A percentile compares a stretch with the other conserved stretches of the same genome.
phyloP scores from a whole-genome alignment of 2,797 vertebrate genomes.

The Chromis chromis region DNA sequence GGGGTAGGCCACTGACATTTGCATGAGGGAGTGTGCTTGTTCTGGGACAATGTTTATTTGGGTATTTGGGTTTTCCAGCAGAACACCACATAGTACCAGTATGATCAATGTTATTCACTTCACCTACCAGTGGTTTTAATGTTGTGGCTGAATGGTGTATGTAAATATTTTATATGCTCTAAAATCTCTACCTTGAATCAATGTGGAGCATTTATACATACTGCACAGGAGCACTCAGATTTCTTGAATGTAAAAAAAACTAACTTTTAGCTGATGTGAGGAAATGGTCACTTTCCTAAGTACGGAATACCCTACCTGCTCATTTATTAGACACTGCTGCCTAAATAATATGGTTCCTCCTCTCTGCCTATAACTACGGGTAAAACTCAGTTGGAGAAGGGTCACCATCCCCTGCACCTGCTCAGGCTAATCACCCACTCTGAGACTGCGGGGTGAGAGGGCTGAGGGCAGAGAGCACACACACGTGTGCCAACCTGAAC shows the following conservation, averaged over 20 bases:
- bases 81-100: too few relatives aligned
- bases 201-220: neutral
- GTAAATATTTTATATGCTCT: too few relatives aligned
- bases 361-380: constrained; percentile 7
- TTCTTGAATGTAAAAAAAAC: neutral
- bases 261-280: neutral
- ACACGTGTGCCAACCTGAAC: constrained; percentile 32
- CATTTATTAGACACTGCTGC: constrained; percentile 30
- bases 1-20: too few relatives aligned
- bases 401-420: constrained; percentile 58
- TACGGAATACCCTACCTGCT: neutral
- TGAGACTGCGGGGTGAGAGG: constrained; percentile 62
- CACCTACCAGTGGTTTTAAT: too few relatives aligned
- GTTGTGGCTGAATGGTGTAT: too few relatives aligned
- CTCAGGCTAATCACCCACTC: constrained; percentile 70
- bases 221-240: neutral
- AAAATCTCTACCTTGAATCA: too few relatives aligned
- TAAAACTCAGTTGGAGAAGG: constrained; percentile 39
- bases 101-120: too few relatives aligned
- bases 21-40: too few relatives aligned
- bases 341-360: constrained; percentile 14
- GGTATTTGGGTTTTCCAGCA: too few relatives aligned
- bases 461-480: constrained; percentile 40
- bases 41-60: too few relatives aligned
- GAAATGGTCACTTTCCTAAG: constrained; percentile 5